Evolutionary conservation across 2,113 vertebrate genomes (phyloP).

Genomic region (Clarias macrocephalus): DNA sequence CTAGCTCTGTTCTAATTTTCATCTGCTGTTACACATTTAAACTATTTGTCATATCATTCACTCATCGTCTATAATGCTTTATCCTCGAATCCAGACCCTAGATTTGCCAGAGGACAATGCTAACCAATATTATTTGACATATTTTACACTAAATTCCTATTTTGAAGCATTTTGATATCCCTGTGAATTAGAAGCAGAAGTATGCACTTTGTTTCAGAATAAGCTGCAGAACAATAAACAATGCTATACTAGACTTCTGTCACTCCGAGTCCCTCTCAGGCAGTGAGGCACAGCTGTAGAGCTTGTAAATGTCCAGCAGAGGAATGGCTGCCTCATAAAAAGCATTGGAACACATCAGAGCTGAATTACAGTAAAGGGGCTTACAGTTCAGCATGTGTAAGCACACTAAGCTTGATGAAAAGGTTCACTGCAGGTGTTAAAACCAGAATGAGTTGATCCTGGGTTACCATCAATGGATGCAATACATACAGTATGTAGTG

Average conservation of each 20-base stretch:
- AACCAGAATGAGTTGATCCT: background rate
- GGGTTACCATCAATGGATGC: background rate
- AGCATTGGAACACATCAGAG: constrained; percentile 30
- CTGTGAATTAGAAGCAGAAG: background rate
- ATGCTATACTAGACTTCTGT: constrained; percentile 21
- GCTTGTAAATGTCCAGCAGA: constrained; percentile 45
- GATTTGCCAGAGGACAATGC: too few species aligned
- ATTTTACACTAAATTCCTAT: background rate
- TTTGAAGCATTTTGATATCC: background rate
- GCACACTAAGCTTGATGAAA: constrained; percentile 7
- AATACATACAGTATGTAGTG: too few species aligned
- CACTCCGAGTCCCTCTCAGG: constrained; percentile 17
- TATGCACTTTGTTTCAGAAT: background rate
- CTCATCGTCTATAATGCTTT: too few species aligned
- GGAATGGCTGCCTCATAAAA: constrained; percentile 44
- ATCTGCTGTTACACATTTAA: too few species aligned
- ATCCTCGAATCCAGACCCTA: too few species aligned
- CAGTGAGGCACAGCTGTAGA: constrained; percentile 44
- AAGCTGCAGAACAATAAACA: constrained; percentile 26
- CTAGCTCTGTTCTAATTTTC: constrained; percentile 25
- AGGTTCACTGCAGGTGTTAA: background rate
- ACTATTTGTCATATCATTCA: too few species aligned
- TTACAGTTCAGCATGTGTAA: background rate
- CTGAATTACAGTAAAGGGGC: constrained; percentile 32
- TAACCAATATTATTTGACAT: too few species aligned